A percentile compares a stretch with the other conserved stretches of the same genome.
These are phyloP conservation scores for Trochalopteron elliotii DNA, from an alignment of 2,113 vertebrate species.

Conservation along the genomic window DNA sequence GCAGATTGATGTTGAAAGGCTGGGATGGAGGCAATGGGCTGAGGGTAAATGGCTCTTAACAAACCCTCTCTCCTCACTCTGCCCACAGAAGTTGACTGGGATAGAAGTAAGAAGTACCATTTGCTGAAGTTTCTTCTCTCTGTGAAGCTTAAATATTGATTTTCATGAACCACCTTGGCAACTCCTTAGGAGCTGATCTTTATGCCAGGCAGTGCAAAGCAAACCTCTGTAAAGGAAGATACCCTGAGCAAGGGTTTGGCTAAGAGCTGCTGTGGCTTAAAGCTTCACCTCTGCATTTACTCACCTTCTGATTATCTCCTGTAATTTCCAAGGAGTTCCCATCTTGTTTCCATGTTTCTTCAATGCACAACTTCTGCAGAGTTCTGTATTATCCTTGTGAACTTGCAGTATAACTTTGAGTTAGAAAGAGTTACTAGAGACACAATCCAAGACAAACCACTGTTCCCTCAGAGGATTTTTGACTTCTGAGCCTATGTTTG, in stretches of 20 bases:
- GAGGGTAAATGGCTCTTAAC: neutral
- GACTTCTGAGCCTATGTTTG: conserved; percentile 27
- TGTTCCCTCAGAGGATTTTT: neutral
- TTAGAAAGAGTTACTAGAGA: neutral
- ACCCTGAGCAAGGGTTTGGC: neutral
- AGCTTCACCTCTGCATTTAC: neutral
- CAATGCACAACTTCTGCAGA: neutral
- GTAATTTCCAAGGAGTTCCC: neutral
- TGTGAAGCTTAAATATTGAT: neutral
- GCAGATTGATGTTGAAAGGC: neutral
- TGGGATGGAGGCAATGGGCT: neutral
- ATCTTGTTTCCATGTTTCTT: neutral
- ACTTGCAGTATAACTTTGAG: neutral
- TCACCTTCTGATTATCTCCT: neutral
- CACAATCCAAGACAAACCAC: neutral
- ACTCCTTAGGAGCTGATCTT: neutral
- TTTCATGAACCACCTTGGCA: neutral
- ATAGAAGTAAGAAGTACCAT: neutral
- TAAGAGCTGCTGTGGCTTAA: neutral
- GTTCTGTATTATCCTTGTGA: neutral
- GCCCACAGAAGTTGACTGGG: neutral
- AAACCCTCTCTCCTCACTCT: neutral
- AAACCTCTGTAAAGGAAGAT: neutral
- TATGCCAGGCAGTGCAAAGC: neutral
- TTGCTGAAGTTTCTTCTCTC: neutral